Evolutionary conservation across 2,113 vertebrate species (phyloP).

Genomic region (Crotalus helleri): DNA sequence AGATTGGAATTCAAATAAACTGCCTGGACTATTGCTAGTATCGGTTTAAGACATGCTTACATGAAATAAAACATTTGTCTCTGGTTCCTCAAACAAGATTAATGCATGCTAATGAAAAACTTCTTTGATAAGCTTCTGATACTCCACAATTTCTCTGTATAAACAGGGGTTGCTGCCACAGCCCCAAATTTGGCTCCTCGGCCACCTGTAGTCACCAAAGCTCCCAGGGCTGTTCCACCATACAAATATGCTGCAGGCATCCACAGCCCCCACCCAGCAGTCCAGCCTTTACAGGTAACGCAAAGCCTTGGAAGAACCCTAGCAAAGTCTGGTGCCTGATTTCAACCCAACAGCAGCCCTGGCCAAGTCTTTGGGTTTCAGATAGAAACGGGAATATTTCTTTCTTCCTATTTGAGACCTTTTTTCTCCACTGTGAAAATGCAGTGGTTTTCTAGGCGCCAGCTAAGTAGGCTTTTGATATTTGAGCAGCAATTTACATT

Average conservation of each 20-base stretch:
- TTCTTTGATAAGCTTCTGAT: background rate
- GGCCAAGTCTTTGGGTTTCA: background rate
- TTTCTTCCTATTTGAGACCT: background rate
- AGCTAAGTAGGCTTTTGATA: background rate
- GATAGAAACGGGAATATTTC: background rate
- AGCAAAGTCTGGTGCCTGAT: background rate
- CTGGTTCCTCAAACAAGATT: background rate
- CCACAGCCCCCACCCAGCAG: constrained; percentile 86
- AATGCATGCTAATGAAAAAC: background rate
- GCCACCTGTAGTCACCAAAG: constrained; percentile 77
- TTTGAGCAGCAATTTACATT: background rate
- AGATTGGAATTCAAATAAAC: background rate
- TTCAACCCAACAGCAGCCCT: background rate
- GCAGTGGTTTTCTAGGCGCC: fast-evolving
- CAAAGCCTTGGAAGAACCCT: fast-evolving
- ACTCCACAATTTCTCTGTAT: background rate
- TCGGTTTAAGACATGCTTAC: background rate
- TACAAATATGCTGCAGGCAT: constrained; percentile 92
- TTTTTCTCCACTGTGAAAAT: background rate
- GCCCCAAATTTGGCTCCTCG: constrained; percentile 84
- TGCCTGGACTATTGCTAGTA: background rate
- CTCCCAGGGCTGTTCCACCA: constrained; percentile 85
- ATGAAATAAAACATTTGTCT: background rate
- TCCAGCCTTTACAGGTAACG: constrained; percentile 90
- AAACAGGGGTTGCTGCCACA: constrained; percentile 68